Base-by-base conservation (phyloP, 2,113 vertebrate genomes). In the Passer montanus region DNA sequence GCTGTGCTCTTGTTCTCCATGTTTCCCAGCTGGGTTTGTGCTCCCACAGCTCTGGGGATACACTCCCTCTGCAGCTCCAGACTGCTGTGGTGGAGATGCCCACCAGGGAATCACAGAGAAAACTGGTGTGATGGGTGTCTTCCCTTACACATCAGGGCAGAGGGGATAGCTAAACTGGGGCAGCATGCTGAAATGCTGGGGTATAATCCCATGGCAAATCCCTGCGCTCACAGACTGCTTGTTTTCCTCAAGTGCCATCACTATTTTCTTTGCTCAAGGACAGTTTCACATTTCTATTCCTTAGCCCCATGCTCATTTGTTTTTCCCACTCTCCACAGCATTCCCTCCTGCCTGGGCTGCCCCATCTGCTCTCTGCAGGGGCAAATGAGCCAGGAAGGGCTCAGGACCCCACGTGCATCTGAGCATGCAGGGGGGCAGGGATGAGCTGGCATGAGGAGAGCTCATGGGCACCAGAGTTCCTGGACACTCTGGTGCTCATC, bases 341-440 rank as follows among this genome's bases (percentile, higher is more conserved):
- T n/a, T 35, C 21, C 8, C 31, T 41, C 7, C 60, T 60, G 13
- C 55, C 44, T n/a, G 9, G 23, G 33, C 52, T 86, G 56, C 7
- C 20, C 46, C 10, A 28, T 64, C 31, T 66, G 28, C 55, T 74
- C 30, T 59, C 46, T 84, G 46, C 37, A 31, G 69, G 37, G 21
- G 37, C 15, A 78, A 43, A 77, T 9, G 26, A 22, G 41, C 23
- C 3, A 2, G 53, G 16, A 47, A 56, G 50, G 23, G 41, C 50
- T 81, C 41, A 69, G 77, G 43, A 62, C 16, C 39, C 28, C 37
- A 10, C 2, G 4, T 3, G 15, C 13, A 50, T 17, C 26, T 11
- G 27, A 49, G 33, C 0, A 0, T 47, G 47, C 2, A 2, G 43
- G 47, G 27, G 10, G 58, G 10, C 1, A 1, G 43, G 52, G n/a